Evolutionary conservation across 1,140 invertebrate genomes (phyloP).

Genomic region (Mycetomoellerius zeteki): DNA sequence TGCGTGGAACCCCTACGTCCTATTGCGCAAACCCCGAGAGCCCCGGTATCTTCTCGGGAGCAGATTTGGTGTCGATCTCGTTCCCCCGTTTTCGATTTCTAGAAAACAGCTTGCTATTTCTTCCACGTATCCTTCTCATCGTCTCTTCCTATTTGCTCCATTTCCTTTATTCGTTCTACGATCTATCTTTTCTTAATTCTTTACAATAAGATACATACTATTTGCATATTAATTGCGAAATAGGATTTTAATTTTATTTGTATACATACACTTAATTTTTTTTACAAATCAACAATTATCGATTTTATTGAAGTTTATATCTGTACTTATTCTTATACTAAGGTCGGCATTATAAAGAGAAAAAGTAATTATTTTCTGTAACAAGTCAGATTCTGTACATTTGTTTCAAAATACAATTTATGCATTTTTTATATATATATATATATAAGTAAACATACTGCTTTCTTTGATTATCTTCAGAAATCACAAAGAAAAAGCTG

Average conservation of each 20-base stretch:
- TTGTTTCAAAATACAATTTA: neutral
- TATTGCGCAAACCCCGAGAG: constrained; percentile 4
- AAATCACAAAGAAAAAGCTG: neutral
- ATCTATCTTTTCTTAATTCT: neutral
- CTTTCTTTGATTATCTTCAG: neutral
- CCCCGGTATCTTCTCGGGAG: neutral
- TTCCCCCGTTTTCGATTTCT: neutral
- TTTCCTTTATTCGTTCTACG: neutral
- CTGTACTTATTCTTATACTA: neutral
- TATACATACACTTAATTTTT: neutral
- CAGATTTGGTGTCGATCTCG: neutral
- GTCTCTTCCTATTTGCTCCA: neutral
- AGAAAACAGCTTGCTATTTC: neutral
- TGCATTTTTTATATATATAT: too few species aligned
- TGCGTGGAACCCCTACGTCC: neutral
- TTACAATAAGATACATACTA: too few species aligned
- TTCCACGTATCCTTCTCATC: neutral
- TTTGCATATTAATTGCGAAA: neutral
- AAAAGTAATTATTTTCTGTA: neutral
- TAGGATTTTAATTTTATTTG: neutral
- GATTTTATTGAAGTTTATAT: neutral
- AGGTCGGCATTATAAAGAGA: neutral
- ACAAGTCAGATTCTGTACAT: neutral
- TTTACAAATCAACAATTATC: neutral
- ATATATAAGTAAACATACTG: neutral